Evolutionary conservation across 1,140 invertebrate genomes (phyloP), one percentile per base, ranked within the genome.

Genomic region (Lamellibrachia luymesi): DNA sequence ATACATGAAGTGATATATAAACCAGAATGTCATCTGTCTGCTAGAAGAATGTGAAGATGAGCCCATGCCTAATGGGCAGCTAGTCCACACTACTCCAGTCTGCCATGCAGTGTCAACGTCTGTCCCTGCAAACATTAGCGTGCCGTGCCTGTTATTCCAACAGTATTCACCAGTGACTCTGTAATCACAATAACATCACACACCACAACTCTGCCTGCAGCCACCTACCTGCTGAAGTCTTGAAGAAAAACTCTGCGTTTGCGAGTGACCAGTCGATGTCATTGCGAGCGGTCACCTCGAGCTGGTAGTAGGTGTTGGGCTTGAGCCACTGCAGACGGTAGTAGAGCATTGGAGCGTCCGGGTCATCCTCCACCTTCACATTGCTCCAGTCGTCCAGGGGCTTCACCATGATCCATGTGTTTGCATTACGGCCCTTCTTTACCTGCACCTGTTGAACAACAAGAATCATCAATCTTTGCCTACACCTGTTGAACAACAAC

Each of bases 201-300:
- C 25, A 38, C 38, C 38, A 38, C 38, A 38, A 38, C 38, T 38
- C 38, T 38, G 38, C 17, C 13, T 22, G 13, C 17, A n/a, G 50
- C 38, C 90, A 91, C 95, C 93, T 95, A 96, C 98, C 98, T 97
- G 97, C 97, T 94, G 98, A 97, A 90, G 98, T 99, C 96, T 97
- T 98, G 95, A 99, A 97, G 95, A 97, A 97, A 91, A 98, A 97
- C 94, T 97, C 97, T 10, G 97, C 97, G 2, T 98, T 97, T 90
- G 97, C 96, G 10, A 90, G 92, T 94, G 98, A 98, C 95, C 96
- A 97, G 91, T 98, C 98, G 91, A 99, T 98, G 13, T 97, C 96
- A 96, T 99, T 99, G 95, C 98, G 98, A 22, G 98, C 98, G 95
- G 97, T 97, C 49, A 99, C 96, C 95, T 98, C 98, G 94, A 98